Conservation (phyloP, 2,113 vertebrate species). For the Lepus americanus region DNA sequence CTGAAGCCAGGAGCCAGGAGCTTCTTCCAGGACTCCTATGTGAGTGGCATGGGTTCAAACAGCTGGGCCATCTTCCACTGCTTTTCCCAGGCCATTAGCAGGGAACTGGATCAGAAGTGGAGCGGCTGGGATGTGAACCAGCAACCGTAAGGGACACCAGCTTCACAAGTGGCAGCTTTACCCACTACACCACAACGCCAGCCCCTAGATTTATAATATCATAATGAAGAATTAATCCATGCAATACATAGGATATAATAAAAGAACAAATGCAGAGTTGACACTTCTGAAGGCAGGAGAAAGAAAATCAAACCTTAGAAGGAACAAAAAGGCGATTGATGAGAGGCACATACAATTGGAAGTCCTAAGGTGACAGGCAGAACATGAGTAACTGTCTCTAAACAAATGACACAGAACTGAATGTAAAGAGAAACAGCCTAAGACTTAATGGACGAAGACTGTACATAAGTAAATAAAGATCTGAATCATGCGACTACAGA, state of each 20-base stretch:
- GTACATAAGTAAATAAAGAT: background rate
- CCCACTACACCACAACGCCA: too few relatives aligned
- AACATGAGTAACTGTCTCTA: background rate
- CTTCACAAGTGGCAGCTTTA: too few relatives aligned
- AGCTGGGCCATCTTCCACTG: too few relatives aligned
- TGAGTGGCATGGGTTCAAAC: too few relatives aligned
- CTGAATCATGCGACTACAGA: background rate
- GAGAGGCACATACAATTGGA: background rate
- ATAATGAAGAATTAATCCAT: background rate
- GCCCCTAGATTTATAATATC: too few relatives aligned
- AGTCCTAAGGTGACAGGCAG: background rate
- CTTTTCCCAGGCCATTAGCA: too few relatives aligned
- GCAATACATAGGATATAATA: background rate
- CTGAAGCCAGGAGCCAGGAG: too few relatives aligned
- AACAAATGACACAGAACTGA: background rate
- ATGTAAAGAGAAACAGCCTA: background rate
- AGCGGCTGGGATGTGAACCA: too few relatives aligned
- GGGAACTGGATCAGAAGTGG: too few relatives aligned
- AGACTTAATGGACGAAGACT: background rate
- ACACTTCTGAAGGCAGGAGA: background rate
- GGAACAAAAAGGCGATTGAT: background rate
- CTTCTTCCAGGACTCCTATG: too few relatives aligned
- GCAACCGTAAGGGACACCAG: too few relatives aligned
- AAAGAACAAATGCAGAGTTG: background rate
- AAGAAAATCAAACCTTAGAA: background rate